phyloP scores from a whole-genome alignment of 1,140 invertebrate genomes.

The Bilobella aurantiaca region DNA sequence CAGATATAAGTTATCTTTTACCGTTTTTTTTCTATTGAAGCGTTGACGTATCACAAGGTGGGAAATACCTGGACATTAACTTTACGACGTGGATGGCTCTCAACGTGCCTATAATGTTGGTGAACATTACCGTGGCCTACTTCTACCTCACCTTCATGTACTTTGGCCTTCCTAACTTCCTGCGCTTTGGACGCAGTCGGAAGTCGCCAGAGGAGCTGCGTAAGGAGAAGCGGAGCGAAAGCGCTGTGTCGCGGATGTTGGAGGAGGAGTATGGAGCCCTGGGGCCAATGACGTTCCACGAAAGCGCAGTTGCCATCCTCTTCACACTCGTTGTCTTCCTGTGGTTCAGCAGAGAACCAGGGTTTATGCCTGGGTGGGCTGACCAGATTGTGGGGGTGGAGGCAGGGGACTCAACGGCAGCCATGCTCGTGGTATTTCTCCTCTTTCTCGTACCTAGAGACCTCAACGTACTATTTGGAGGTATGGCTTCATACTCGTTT shows the following conservation, averaged over 20 bases:
- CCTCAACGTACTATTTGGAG: conserved; percentile 38
- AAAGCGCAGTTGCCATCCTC: conserved; percentile 42
- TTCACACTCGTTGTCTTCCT: conserved; percentile 45
- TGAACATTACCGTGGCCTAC: conserved; percentile 61
- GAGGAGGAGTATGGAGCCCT: conserved; percentile 42
- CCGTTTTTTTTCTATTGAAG: conserved; percentile 4
- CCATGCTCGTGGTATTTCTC: conserved; percentile 62
- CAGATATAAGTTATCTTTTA: neutral
- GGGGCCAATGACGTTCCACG: conserved; percentile 44
- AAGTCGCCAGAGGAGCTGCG: neutral
- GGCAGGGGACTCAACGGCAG: conserved; percentile 71
- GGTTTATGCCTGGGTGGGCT: conserved; percentile 42
- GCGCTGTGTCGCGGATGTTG: conserved; percentile 24
- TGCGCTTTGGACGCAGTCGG: conserved; percentile 40
- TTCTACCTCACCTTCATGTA: conserved; percentile 54
- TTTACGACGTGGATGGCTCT: conserved; percentile 67
- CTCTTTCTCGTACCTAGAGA: conserved; percentile 70
- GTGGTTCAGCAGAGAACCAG: conserved; percentile 48
- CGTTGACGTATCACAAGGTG: conserved; percentile 21
- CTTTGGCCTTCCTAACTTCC: conserved; percentile 49
- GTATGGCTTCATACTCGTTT: no score
- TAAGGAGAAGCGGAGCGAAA: neutral
- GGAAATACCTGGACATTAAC: conserved; percentile 29
- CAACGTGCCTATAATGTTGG: conserved; percentile 48
- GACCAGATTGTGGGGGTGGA: conserved; percentile 33